Evolutionary conservation across 2,797 vertebrate species (phyloP).

Genomic region (Poeciliopsis infans): DNA sequence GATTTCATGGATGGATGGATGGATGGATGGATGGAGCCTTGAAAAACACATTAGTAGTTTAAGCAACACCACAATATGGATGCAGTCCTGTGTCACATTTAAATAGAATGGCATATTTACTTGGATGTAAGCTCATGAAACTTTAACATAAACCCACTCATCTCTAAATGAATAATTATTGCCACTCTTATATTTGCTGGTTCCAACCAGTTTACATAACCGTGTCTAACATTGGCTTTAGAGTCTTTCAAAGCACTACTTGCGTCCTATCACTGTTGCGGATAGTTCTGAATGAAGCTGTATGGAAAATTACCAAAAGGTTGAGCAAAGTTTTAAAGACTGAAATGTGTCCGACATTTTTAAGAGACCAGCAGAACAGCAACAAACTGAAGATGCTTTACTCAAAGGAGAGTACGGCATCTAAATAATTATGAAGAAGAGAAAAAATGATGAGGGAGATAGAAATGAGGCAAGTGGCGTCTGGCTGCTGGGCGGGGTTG

Average conservation of each 20-base stretch:
- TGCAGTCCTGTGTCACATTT: not conserved
- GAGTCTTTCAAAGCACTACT: not conserved
- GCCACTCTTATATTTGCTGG: not conserved
- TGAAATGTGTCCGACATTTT: not conserved
- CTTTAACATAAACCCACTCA: not conserved
- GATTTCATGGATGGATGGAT: no score
- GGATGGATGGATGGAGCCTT: no score
- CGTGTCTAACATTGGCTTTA: not conserved
- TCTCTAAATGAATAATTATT: not conserved
- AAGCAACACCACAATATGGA: no score
- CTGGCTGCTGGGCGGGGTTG: slow-evolving; percentile 18
- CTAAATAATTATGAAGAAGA: not conserved
- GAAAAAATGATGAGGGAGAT: not conserved
- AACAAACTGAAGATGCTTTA: not conserved
- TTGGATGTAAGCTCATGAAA: not conserved
- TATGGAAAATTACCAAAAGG: not conserved
- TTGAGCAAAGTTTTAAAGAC: not conserved
- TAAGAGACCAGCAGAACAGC: not conserved
- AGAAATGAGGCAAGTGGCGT: not conserved
- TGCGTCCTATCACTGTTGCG: not conserved
- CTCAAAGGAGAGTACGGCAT: not conserved
- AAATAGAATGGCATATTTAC: not conserved
- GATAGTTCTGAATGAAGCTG: not conserved
- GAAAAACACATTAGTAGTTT: no score
- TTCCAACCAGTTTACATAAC: not conserved